Evolutionary conservation across 2,113 vertebrate species (phyloP), one percentile per base, ranked within the genome.

Genomic region (Oncorhynchus keta): DNA sequence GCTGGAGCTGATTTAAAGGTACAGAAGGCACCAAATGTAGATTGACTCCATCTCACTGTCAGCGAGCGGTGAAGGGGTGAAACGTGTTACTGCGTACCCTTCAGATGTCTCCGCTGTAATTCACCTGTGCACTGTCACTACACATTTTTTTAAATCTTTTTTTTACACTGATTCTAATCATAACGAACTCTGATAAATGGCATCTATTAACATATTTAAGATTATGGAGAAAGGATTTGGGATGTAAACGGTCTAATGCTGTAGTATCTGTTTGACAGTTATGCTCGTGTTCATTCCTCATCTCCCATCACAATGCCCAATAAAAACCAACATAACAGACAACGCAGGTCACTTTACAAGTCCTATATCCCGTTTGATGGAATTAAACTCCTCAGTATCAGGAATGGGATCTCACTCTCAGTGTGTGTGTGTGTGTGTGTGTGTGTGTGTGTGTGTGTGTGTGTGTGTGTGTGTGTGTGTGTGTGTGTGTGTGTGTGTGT

Each of bases 1-100:
- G 8, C 39, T 45, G 8, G 9, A 48, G 81, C 83, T 81, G 85
- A 90, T 89, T 87, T 87, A 90, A 89, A 90, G 72, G 76, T 70
- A 35, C 68, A 83, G 81, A 74, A 84, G 74, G 61, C 75, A 45
- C 72, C 79, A 77, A 65, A 76, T 79, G 64, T 73, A 62, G 69
- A 80, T 83, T 30, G 75, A 83, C 76, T 87, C 77, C 67, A 68
- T 81, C 32, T 12, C 66, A 61, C 45, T 74, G 75, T 73, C 80
- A 73, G 49, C 51, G 12, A 18, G 12, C 13, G 30, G 49, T 70
- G 64, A 85, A 68, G 12, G 0, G 30, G 49, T 69, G 64, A 84
- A 68, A 80, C 78, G 84, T 76, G 70, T 71, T 18, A 51, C 76
- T 18, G 68, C 1, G n/a, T 73, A 79, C 69, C 68, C 55, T 81